Evolutionary conservation across 2,113 vertebrate species (phyloP).

Genomic region (Sturnira hondurensis): DNA sequence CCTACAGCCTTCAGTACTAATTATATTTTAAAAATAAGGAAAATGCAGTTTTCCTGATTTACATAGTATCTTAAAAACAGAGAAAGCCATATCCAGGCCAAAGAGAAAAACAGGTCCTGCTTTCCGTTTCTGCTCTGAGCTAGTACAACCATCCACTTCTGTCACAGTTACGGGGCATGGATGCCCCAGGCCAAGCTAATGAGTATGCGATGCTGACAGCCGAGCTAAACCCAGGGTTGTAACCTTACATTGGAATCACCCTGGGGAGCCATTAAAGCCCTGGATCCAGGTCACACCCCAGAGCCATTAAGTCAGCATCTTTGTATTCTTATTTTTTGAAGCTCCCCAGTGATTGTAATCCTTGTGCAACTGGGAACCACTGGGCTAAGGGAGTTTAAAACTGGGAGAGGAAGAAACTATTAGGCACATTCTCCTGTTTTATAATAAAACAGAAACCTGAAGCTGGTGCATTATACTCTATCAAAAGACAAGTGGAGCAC

Average conservation of each 20-base stretch:
- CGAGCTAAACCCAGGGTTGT: background rate
- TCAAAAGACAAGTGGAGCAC: background rate
- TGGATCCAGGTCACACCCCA: background rate
- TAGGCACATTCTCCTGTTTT: background rate
- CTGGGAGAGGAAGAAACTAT: background rate
- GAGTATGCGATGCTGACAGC: background rate
- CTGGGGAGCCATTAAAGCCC: background rate
- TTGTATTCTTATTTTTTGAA: background rate
- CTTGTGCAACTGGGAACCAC: background rate
- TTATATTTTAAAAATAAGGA: background rate
- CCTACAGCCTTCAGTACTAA: background rate
- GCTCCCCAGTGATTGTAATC: background rate
- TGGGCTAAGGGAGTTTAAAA: background rate
- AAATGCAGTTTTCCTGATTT: background rate
- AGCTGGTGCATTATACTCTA: background rate
- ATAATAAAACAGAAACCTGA: background rate
- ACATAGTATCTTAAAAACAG: background rate
- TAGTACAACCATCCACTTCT: background rate
- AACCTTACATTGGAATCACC: background rate
- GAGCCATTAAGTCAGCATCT: background rate
- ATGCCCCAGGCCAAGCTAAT: background rate
- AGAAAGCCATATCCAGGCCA: background rate
- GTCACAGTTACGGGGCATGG: background rate
- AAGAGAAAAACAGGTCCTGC: background rate
- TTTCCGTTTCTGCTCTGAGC: background rate